Percentiles rank a stretch among this genome's conserved stretches.
phyloP scores from a whole-genome alignment of 2,113 vertebrate genomes.

The Macrotus californicus region DNA sequence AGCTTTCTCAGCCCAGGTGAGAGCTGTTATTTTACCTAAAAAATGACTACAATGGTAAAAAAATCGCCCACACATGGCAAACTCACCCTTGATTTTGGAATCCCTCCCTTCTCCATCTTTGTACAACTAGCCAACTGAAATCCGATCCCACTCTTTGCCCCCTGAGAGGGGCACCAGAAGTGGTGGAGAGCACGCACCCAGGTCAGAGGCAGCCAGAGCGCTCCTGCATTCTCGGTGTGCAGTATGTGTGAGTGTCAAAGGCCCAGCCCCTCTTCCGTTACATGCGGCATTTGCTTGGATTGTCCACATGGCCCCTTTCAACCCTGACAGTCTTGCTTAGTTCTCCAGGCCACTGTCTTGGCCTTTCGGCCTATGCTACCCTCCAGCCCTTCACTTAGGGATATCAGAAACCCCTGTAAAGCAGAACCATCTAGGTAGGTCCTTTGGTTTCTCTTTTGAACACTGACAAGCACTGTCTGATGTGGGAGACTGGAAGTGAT shows the following conservation, averaged over 20 bases:
- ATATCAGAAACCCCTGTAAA: neutral
- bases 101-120: neutral
- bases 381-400: neutral
- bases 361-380: neutral
- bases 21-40: neutral
- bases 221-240: neutral
- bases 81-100: neutral
- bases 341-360: neutral
- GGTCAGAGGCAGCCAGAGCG: neutral
- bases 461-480: neutral
- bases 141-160: neutral
- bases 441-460: constrained; percentile 23
- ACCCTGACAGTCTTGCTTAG: neutral
- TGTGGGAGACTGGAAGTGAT: neutral
- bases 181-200: too few relatives aligned
- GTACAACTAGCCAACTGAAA: neutral
- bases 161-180: neutral
- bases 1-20: too few relatives aligned
- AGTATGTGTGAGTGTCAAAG: neutral
- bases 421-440: neutral
- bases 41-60: neutral
- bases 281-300: neutral
- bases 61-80: neutral
- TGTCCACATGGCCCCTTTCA: neutral
- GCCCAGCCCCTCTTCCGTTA: neutral